phyloP scores from a whole-genome alignment of 2,797 vertebrate species.

The Helarctos malayanus region DNA sequence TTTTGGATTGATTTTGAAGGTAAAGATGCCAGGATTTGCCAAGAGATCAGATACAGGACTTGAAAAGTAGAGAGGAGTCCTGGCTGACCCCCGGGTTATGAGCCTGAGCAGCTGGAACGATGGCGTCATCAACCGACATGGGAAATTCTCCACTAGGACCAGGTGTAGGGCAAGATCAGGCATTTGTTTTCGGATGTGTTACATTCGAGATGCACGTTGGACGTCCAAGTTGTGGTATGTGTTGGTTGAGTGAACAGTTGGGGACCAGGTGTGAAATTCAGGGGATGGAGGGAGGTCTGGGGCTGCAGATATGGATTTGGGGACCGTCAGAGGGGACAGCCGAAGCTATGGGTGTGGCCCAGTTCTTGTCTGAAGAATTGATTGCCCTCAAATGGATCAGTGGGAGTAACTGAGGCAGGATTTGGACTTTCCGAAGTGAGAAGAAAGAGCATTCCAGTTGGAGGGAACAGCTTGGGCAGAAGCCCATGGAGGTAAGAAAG shows the following conservation, averaged over 20 bases:
- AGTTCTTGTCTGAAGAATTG: neutral
- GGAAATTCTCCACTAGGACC: neutral
- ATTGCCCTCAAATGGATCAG: constrained; percentile 21
- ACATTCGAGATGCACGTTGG: neutral
- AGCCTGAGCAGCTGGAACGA: constrained; percentile 13
- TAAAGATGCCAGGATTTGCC: constrained; percentile 18
- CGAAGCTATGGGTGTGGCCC: neutral
- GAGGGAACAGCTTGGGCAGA: neutral
- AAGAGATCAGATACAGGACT: neutral
- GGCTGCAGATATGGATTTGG: neutral
- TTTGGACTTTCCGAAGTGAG: constrained; percentile 30
- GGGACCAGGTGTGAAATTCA: neutral
- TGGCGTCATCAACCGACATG: neutral
- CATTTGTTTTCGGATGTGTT: constrained; percentile 7
- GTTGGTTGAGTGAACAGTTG: neutral
- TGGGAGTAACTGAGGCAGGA: neutral
- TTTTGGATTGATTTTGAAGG: constrained; percentile 40
- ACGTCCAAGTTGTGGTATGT: neutral
- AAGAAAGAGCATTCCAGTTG: neutral
- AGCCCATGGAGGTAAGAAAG: neutral
- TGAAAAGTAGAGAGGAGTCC: neutral
- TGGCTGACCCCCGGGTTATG: neutral
- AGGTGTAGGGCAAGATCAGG: neutral
- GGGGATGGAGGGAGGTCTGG: neutral
- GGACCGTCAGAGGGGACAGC: neutral